A percentile compares a stretch with the other conserved stretches of the same genome.
Evolutionary conservation across 2,888 invertebrate genomes (phyloP).

Genomic region (Odontocerum albicorne): DNA sequence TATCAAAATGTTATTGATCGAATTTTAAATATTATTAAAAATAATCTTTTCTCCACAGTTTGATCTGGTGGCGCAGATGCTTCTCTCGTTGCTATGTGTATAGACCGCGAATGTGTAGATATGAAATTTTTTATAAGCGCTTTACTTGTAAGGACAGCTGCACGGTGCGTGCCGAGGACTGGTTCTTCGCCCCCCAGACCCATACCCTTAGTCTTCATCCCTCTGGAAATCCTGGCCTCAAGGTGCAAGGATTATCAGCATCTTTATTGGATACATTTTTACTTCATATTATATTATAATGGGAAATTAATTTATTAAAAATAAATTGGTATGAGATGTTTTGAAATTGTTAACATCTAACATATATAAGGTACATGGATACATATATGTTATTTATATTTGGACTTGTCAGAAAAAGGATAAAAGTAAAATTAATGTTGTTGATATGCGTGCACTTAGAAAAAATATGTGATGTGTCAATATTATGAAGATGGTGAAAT

Average conservation of each 20-base stretch:
- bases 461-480: too few relatives aligned
- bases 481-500: too few relatives aligned
- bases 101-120: conserved; percentile 30
- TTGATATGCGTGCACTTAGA: too few relatives aligned
- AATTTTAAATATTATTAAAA: too few relatives aligned
- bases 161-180: not conserved
- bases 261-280: not conserved
- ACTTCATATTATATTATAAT: not conserved
- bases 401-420: too few relatives aligned
- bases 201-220: not conserved
- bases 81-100: conserved; percentile 3
- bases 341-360: too few relatives aligned
- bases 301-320: too few relatives aligned
- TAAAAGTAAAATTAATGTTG: too few relatives aligned
- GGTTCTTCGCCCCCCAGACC: not conserved
- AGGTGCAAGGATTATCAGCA: conserved; percentile 14
- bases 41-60: conserved; percentile 32
- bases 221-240: not conserved
- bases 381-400: too few relatives aligned
- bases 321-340: too few relatives aligned
- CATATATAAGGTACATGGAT: too few relatives aligned
- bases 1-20: too few relatives aligned
- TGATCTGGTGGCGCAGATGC: conserved; percentile 26
- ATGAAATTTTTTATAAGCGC: conserved; percentile 32
- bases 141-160: conserved; percentile 17